Conservation (phyloP, 2,797 vertebrate species). For the Tragelaphus oryx region DNA sequence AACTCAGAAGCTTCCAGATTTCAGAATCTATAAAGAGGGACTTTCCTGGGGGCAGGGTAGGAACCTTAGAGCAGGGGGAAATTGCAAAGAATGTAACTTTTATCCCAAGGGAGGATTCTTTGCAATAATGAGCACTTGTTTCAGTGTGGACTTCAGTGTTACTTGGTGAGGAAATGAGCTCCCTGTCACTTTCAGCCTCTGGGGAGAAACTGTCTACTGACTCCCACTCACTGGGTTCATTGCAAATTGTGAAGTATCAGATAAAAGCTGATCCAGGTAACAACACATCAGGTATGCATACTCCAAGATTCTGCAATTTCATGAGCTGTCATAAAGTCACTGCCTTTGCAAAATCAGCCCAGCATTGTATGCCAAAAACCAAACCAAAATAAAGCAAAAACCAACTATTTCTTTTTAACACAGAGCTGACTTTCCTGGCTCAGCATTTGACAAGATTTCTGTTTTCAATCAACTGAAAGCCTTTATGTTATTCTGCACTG, state of each 20-base stretch:
- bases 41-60: neutral
- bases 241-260: neutral
- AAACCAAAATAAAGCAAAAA: neutral
- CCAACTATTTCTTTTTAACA: neutral
- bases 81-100: neutral
- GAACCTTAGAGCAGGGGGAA: neutral
- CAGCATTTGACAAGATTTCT: neutral
- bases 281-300: neutral
- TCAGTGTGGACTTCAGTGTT: neutral
- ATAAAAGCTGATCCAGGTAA: neutral
- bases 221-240: neutral
- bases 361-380: neutral
- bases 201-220: neutral
- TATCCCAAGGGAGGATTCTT: neutral
- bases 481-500: neutral
- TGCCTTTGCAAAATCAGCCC: neutral
- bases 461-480: neutral
- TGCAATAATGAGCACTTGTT: neutral
- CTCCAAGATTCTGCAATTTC: neutral
- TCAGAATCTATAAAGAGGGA: neutral
- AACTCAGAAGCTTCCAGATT: neutral
- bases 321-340: slow-evolving; percentile 17
- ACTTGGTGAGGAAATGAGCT: neutral
- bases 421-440: neutral
- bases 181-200: neutral